phyloP scores from a whole-genome alignment of 2,888 invertebrate genomes.

The Eubasilissa splendida region DNA sequence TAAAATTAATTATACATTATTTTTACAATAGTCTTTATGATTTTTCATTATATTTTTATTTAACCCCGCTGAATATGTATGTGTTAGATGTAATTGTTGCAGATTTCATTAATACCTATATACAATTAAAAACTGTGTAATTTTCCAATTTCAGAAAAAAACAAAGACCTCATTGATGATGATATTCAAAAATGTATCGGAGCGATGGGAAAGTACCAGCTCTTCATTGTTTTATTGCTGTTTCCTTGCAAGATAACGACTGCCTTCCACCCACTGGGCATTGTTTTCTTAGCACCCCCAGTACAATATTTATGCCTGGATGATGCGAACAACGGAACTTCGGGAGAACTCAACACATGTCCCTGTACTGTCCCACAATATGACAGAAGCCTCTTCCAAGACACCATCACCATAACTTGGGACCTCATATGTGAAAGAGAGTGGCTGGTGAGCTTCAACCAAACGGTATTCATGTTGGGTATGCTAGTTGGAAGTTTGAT shows the following conservation, averaged over 20 bases:
- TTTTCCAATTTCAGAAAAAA: too few species aligned
- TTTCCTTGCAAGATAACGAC: conserved; percentile 76
- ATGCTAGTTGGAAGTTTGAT: conserved; percentile 82
- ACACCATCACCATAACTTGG: conserved; percentile 86
- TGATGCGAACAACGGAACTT: conserved; percentile 53
- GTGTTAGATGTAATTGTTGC: too few species aligned
- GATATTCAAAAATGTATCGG: conserved; percentile 74
- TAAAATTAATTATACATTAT: too few species aligned
- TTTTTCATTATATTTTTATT: too few species aligned
- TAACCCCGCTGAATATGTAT: too few species aligned
- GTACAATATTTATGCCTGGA: conserved; percentile 65
- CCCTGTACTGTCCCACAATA: conserved; percentile 62
- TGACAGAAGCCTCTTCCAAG: conserved; percentile 70
- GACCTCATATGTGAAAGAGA: conserved; percentile 79
- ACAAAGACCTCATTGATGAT: conserved; percentile 59
- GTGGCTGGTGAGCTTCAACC: conserved; percentile 81
- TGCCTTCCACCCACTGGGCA: conserved; percentile 77
- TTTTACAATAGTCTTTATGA: too few species aligned
- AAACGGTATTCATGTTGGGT: conserved; percentile 85
- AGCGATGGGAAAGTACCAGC: conserved; percentile 75
- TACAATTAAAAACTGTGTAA: too few species aligned
- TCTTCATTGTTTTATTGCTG: conserved; percentile 72
- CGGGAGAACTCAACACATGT: conserved; percentile 34
- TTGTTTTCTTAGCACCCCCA: conserved; percentile 77
- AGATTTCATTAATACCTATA: too few species aligned